Evolutionary conservation across 2,797 vertebrate genomes (phyloP).

Genomic region (Tauraco hartlaubi): DNA sequence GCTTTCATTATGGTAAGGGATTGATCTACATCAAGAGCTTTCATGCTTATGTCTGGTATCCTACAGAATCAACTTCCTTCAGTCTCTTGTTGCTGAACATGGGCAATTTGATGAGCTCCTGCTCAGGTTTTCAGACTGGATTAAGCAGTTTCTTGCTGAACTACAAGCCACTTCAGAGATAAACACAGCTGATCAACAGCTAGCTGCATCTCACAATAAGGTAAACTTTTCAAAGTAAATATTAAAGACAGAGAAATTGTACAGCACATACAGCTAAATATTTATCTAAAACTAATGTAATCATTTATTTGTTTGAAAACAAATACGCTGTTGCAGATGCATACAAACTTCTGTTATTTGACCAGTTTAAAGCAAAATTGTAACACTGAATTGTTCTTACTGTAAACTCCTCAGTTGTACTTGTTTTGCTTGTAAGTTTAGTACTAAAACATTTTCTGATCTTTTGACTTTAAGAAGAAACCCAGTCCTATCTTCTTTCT

Average conservation of each 20-base stretch:
- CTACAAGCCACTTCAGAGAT: conserved; percentile 89
- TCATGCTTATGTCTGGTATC: background rate
- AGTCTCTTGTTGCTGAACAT: conserved; percentile 85
- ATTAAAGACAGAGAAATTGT: background rate
- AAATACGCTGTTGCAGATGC: background rate
- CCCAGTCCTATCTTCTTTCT: background rate
- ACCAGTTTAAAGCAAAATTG: background rate
- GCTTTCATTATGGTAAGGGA: background rate
- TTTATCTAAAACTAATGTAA: background rate
- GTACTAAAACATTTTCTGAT: background rate
- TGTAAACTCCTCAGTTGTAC: background rate
- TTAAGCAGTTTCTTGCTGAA: conserved; percentile 88
- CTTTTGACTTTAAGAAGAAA: background rate
- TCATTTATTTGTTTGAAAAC: background rate
- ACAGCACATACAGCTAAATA: background rate
- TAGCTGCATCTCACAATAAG: conserved; percentile 84
- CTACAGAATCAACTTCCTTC: conserved; percentile 84
- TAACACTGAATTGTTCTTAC: background rate
- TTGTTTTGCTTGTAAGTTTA: background rate
- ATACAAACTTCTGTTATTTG: background rate
- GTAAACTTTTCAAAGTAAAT: conserved; percentile 75
- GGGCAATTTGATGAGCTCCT: conserved; percentile 88
- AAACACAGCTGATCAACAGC: conserved; percentile 81
- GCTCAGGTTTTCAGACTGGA: conserved; percentile 88
- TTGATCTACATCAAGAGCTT: background rate